phyloP scores from a whole-genome alignment of 1,140 invertebrate species.

The Cotesia vestalis region DNA sequence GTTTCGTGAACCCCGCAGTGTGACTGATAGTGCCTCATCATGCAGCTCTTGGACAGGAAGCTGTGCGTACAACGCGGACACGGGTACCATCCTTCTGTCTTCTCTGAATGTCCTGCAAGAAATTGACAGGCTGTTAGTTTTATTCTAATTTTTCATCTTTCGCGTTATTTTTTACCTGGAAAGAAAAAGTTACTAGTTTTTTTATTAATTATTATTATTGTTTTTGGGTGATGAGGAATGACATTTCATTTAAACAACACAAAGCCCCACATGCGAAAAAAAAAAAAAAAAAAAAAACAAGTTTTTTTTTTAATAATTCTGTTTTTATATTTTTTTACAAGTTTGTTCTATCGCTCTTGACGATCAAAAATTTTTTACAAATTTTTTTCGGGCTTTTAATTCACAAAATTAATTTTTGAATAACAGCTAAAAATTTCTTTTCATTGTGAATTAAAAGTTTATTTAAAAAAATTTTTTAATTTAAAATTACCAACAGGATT shows the following conservation, averaged over 20 bases:
- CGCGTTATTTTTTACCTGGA: not conserved
- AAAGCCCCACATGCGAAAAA: conserved; percentile 39
- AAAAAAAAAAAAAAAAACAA: not conserved
- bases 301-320: not conserved
- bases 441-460: too few species aligned
- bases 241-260: conserved; percentile 8
- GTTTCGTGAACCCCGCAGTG: conserved; percentile 44
- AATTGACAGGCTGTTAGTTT: not conserved
- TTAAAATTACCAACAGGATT: too few species aligned
- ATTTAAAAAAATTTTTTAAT: too few species aligned
- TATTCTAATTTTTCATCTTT: too few species aligned
- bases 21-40: conserved; percentile 42
- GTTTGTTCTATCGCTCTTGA: not conserved
- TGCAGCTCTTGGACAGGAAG: conserved; percentile 41
- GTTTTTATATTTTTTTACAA: not conserved
- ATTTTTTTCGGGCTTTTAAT: conserved; percentile 16
- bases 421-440: too few species aligned
- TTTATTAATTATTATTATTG: too few species aligned
- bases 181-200: not conserved
- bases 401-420: too few species aligned
- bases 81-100: conserved; percentile 40
- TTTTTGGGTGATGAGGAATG: not conserved
- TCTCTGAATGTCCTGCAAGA: conserved; percentile 43
- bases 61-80: conserved; percentile 43
- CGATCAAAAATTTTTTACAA: not conserved